Evolutionary conservation across 2,113 vertebrate species (phyloP).

Genomic region (Callipepla squamata): DNA sequence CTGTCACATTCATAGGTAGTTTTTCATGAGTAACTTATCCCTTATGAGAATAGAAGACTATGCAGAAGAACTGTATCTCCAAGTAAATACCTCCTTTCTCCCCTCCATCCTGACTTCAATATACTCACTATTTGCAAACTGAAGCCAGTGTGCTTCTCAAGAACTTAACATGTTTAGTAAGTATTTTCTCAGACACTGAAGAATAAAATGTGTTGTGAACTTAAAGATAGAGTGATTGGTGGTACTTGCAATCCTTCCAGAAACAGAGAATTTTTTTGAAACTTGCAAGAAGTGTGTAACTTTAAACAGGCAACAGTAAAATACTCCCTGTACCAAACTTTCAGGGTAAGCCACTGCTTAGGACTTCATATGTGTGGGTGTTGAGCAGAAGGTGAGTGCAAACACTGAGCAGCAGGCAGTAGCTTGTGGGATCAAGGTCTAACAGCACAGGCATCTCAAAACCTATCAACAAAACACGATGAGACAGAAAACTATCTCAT

Average conservation of each 20-base stretch:
- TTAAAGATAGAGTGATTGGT: neutral
- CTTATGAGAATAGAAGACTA: neutral
- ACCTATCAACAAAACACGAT: neutral
- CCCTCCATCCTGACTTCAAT: neutral
- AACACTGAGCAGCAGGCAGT: neutral
- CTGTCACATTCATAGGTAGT: neutral
- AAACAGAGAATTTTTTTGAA: neutral
- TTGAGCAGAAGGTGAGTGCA: constrained; percentile 4
- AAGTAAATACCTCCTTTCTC: neutral
- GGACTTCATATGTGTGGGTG: neutral
- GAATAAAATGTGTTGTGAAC: neutral
- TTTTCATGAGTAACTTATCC: neutral
- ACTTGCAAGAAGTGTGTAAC: neutral
- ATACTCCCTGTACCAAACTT: neutral
- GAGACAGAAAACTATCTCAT: neutral
- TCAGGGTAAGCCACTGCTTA: neutral
- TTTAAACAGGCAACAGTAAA: neutral
- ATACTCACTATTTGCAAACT: neutral
- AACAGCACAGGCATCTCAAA: neutral
- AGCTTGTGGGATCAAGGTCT: constrained; percentile 17
- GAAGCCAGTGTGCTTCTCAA: neutral
- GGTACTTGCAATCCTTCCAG: neutral
- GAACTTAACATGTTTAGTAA: neutral
- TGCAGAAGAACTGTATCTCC: neutral
- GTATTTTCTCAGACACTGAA: constrained; percentile 14